phyloP scores from a whole-genome alignment of 2,113 vertebrate genomes.

The Stegostoma tigrinum region DNA sequence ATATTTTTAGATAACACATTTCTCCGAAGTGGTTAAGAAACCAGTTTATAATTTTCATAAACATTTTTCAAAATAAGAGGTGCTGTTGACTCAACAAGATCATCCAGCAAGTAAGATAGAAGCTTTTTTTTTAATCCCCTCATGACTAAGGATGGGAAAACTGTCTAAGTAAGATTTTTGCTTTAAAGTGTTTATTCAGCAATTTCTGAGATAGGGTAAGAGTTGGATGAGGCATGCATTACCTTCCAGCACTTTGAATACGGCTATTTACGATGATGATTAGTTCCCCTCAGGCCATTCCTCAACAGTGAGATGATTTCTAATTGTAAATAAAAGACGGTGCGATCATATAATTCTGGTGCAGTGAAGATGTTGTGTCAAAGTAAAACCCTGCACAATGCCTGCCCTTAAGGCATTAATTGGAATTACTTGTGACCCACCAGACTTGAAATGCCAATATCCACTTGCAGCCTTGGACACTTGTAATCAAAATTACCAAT shows the following conservation, averaged over 20 bases:
- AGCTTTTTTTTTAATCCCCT: background rate
- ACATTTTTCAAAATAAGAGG: background rate
- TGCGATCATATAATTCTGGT: background rate
- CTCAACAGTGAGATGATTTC: background rate
- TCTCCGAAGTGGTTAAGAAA: background rate
- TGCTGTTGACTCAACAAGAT: background rate
- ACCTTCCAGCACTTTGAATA: background rate
- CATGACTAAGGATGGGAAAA: background rate
- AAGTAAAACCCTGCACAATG: background rate
- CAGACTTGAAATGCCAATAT: background rate
- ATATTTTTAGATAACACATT: background rate
- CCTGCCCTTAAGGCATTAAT: background rate
- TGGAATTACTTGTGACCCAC: background rate
- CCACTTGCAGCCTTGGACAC: background rate
- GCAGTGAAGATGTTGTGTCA: background rate
- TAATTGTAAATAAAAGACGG: background rate
- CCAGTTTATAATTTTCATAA: background rate
- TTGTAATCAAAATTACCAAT: background rate
- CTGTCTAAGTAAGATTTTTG: background rate
- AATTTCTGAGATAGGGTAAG: background rate
- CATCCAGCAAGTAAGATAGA: background rate
- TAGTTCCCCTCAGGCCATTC: background rate
- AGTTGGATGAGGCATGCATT: background rate
- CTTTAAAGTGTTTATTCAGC: background rate
- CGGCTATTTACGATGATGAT: background rate